Conservation (phyloP, 2,888 invertebrate species). For the Apodemia zela region DNA sequence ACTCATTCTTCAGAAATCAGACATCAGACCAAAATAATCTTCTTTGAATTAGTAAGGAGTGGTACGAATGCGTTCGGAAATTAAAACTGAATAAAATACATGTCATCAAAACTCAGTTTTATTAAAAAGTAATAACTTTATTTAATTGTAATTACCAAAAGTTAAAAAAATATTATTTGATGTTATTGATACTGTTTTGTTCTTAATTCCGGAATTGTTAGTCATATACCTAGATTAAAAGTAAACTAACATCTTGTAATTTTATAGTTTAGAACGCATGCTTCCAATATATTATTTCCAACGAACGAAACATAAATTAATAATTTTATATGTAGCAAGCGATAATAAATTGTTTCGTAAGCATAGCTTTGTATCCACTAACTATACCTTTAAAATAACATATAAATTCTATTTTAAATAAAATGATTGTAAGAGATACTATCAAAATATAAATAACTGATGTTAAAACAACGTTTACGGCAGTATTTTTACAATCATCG, state of each 20-base stretch:
- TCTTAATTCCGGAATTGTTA: not conserved
- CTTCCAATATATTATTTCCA: not conserved
- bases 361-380: not conserved
- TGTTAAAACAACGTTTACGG: not conserved
- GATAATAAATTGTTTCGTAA: not conserved
- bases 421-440: too few relatives aligned
- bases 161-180: not conserved
- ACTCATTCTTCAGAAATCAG: constrained; percentile 1
- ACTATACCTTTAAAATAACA: too few relatives aligned
- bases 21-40: constrained; percentile 38
- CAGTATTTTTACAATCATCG: constrained; percentile 8
- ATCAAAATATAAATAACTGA: not conserved
- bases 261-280: not conserved
- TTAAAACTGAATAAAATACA: constrained; percentile 15
- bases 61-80: constrained; percentile 40
- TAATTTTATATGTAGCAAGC: too few relatives aligned
- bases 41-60: constrained; percentile 36
- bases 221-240: not conserved
- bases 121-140: not conserved
- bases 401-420: too few relatives aligned
- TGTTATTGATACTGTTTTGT: not conserved
- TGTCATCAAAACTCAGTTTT: not conserved
- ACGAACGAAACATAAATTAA: too few relatives aligned
- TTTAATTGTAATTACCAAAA: not conserved
- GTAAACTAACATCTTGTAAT: not conserved